Evolutionary conservation across 2,797 vertebrate genomes (phyloP).

Genomic region (Euthynnus affinis): DNA sequence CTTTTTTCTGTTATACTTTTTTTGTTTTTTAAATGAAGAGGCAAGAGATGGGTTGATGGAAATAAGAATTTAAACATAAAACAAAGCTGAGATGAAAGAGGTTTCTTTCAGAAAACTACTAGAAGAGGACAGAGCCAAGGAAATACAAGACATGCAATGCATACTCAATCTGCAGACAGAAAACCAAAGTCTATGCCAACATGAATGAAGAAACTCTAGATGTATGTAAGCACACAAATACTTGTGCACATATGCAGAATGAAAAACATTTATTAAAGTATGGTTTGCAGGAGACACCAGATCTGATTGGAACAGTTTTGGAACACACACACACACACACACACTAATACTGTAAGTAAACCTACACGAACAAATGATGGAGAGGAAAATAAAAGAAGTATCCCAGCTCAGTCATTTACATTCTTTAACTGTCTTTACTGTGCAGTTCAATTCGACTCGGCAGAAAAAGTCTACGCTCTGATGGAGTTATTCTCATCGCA

Average conservation of each 20-base stretch:
- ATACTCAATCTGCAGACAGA: too few species aligned
- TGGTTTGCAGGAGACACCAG: neutral
- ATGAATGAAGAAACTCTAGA: too few species aligned
- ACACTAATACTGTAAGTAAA: neutral
- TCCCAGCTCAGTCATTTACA: neutral
- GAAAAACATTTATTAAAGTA: neutral
- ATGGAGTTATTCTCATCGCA: slow-evolving; percentile 28
- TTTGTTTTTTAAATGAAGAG: neutral
- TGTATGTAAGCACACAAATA: too few species aligned
- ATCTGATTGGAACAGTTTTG: too few species aligned
- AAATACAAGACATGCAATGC: neutral
- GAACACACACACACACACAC: neutral
- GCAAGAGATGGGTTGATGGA: neutral
- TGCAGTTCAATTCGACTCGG: slow-evolving; percentile 10
- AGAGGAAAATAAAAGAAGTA: neutral
- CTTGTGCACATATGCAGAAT: neutral
- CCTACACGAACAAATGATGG: neutral
- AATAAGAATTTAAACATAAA: slow-evolving; percentile 5
- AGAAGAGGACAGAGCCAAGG: neutral
- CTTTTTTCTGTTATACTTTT: neutral
- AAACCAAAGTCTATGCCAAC: too few species aligned
- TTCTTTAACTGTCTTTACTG: slow-evolving; percentile 27
- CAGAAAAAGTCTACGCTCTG: slow-evolving; percentile 4
- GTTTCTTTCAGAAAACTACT: neutral
- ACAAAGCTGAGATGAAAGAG: neutral